Conservation (phyloP, 2,888 invertebrate species). For the Plebejus argus region DNA sequence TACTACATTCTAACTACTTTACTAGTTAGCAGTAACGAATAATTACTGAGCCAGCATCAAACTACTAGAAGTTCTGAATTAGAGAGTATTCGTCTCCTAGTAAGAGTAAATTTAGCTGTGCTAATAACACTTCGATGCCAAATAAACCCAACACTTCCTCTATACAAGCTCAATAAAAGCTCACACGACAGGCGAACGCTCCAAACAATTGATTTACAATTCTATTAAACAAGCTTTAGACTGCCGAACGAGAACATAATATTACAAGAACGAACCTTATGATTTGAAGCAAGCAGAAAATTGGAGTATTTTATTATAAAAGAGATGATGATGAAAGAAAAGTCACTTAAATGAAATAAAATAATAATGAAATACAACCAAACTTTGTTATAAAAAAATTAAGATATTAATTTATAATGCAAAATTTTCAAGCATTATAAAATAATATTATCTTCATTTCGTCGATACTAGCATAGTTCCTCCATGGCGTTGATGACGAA, state of each 20-base stretch:
- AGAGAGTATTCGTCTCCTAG: not conserved
- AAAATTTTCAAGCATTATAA: too few species aligned
- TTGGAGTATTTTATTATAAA: not conserved
- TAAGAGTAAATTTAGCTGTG: conserved; percentile 8
- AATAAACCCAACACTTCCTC: conserved; percentile 31
- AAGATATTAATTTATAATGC: too few species aligned
- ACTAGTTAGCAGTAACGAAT: not conserved
- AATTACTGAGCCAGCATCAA: conserved; percentile 3
- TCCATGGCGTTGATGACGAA: too few species aligned
- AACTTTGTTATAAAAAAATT: too few species aligned
- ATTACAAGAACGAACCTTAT: too few species aligned
- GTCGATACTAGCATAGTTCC: too few species aligned
- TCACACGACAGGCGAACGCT: conserved; percentile 25
- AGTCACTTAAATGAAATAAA: too few species aligned
- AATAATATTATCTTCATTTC: too few species aligned
- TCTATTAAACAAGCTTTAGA: conserved; percentile 16
- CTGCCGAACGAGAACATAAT: not conserved
- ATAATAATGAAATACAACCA: too few species aligned
- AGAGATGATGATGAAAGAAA: too few species aligned
- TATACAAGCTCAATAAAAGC: conserved; percentile 34
- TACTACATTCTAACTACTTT: too few species aligned
- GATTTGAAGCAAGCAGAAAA: not conserved
- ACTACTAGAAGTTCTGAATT: conserved; percentile 2
- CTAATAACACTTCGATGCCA: conserved; percentile 31
- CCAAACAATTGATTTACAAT: conserved; percentile 38